Evolutionary conservation across 2,888 invertebrate species (phyloP), one percentile per base, ranked within the genome.

Genomic region (Vandiemenella viatica): DNA sequence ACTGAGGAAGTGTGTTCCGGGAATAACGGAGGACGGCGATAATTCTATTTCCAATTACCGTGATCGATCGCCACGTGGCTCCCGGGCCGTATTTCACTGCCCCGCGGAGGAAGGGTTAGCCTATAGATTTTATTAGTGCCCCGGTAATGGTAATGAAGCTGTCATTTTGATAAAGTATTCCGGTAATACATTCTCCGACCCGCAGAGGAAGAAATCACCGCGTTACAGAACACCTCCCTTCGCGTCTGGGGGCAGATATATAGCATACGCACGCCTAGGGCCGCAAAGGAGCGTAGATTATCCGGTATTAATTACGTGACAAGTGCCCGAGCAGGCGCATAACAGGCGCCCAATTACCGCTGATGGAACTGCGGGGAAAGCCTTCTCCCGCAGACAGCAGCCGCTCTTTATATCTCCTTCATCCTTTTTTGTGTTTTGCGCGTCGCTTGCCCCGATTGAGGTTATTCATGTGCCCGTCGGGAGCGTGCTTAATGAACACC

Each of bases 401-500:
- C n/a, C n/a, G n/a, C n/a, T n/a, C n/a, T n/a, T n/a, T n/a, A n/a
- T n/a, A n/a, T n/a, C n/a, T n/a, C n/a, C n/a, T n/a, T 32, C 32
- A 10, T 32, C 32, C 32, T 32, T 32, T 32, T 32, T 32, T 32
- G 32, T 32, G 32, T 32, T 32, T 32, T 32, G n/a, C n/a, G 32
- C 32, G 32, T 10, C 32, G 13, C 32, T 32, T 45, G 49, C 42
- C 32, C 53, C 53, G 53, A 51, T 53, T 53, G 53, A 49, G 53
- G 51, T 53, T 51, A 53, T 53, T 53, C 53, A 53, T 53, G 50
- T 46, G 45, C 32, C 53, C 53, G 41, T 32, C 46, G 53, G 53
- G 53, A 53, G 46, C 37, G 43, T 48, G 47, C 50, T 45, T 55
- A 55, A 55, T 55, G 55, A 55, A 52, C 53, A 49, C 37, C n/a